Conservation (phyloP, 2,797 vertebrate genomes). For the Holocentrus rufus region DNA sequence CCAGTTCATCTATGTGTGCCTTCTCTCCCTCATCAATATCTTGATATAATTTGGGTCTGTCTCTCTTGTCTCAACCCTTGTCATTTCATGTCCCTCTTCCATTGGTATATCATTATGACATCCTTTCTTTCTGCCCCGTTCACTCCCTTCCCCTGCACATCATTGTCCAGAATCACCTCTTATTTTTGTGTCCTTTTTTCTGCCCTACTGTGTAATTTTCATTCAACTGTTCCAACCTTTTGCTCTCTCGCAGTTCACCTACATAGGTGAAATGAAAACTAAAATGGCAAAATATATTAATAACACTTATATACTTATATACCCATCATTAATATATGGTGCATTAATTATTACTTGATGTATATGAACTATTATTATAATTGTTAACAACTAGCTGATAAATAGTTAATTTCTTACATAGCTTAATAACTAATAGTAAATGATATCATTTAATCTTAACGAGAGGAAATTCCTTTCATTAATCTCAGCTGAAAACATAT, state of each 20-base stretch:
- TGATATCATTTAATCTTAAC: too few species aligned
- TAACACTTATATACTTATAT: too few species aligned
- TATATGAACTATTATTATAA: too few species aligned
- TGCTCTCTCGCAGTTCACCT: not conserved
- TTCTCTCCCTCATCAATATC: not conserved
- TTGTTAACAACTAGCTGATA: too few species aligned
- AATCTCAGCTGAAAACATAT: too few species aligned
- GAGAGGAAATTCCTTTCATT: too few species aligned
- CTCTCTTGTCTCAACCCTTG: slow-evolving; percentile 20
- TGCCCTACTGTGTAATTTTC: not conserved
- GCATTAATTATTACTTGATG: too few species aligned
- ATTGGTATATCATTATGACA: slow-evolving; percentile 25
- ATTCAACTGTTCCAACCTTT: not conserved
- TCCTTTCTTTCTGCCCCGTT: not conserved
- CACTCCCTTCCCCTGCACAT: slow-evolving; percentile 4
- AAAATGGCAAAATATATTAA: not conserved
- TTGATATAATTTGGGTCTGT: not conserved
- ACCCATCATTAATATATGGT: too few species aligned
- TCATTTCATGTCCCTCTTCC: slow-evolving; percentile 21
- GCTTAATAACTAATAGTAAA: too few species aligned
- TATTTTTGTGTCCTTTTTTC: not conserved
- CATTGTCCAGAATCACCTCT: not conserved
- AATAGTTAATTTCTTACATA: too few species aligned
- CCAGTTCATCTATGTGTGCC: not conserved
- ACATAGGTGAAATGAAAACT: not conserved